Evolutionary conservation across 2,888 invertebrate genomes (phyloP), one percentile per base, ranked within the genome.

Genomic region (Leucoma salicis): DNA sequence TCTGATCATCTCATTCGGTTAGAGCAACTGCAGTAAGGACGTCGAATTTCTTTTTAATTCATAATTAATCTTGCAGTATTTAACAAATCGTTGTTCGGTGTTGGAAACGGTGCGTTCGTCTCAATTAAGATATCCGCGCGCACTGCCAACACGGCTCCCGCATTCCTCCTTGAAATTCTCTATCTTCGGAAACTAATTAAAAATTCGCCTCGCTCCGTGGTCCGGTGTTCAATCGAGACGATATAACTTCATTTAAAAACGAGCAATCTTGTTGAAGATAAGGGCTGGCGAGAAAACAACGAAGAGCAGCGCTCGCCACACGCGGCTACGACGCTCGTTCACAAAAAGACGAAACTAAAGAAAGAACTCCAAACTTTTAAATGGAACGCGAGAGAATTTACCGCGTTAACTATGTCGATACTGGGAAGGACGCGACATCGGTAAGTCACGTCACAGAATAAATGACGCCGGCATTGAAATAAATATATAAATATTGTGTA

Each of bases 191-290:
- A 87, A 88, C 88, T 89, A 89, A 88, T 89, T 89, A 89, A 88
- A 88, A 88, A 88, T 88, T 87, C 87, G 87, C 84, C 70, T 81
- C 84, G 82, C 81, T 80, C 70, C 78, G 69, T 78, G 70, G 79
- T 70, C 74, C 74, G 77, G 71, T 83, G 85, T 83, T 83, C 83
- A 86, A 86, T 83, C 87, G 84, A 69, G 78, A 74, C 82, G 82
- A 83, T 89, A 88, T 89, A 88, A 88, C 89, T 89, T 89, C 85
- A 89, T 89, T 88, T 87, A 86, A 86, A 89, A 85, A 87, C 82
- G 84, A 84, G 85, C 85, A 85, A 87, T 87, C 87, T 88, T 87
- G 88, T 86, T 78, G 66, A 72, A 84, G 87, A 88, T 87, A 88
- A 89, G 82, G 61, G 66, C 78, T 82, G 82, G 82, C 74, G 84